Evolutionary conservation across 2,888 invertebrate genomes (phyloP).

Genomic region (Drosophila monieri): DNA sequence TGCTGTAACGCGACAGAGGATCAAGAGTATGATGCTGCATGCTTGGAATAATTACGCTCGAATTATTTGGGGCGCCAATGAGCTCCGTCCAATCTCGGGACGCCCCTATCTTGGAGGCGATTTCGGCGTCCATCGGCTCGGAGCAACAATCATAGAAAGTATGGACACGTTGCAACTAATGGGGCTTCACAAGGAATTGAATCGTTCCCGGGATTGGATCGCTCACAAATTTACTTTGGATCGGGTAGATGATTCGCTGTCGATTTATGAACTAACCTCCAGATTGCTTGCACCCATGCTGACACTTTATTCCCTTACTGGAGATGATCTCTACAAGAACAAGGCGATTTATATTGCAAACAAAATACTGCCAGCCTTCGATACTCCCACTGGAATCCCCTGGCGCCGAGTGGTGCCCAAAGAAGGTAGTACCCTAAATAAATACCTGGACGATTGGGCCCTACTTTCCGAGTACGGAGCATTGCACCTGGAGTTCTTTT

Average conservation of each 20-base stretch:
- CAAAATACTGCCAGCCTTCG: constrained; percentile 97
- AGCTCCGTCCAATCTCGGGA: constrained; percentile 95
- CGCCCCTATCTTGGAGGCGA: constrained; percentile 95
- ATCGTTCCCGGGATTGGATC: constrained; percentile 97
- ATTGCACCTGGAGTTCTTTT: constrained; percentile 97
- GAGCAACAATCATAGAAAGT: constrained; percentile 98
- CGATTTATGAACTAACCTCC: constrained; percentile 99
- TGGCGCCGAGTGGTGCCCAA: constrained; percentile 82
- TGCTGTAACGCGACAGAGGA: constrained; percentile 7
- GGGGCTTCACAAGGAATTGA: constrained; percentile 96
- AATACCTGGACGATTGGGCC: constrained; percentile 96
- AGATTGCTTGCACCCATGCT: constrained; percentile 98
- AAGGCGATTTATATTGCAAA: constrained; percentile 97
- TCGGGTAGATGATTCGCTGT: constrained; percentile 92
- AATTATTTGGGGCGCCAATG: constrained; percentile 99
- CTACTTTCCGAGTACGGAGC: constrained; percentile 99
- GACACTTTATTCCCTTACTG: constrained; percentile 96
- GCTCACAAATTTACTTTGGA: constrained; percentile 91
- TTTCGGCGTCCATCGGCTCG: constrained; percentile 93
- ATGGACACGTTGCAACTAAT: constrained; percentile 98
- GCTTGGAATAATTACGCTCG: constrained; percentile 98
- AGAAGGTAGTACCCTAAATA: neutral
- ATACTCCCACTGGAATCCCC: constrained; percentile 98
- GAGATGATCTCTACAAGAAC: constrained; percentile 95
- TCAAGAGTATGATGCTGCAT: constrained; percentile 96